These are phyloP conservation scores for Amphiprion clarkii DNA, from an alignment of 2,797 vertebrate species.

Conservation along the genomic window DNA sequence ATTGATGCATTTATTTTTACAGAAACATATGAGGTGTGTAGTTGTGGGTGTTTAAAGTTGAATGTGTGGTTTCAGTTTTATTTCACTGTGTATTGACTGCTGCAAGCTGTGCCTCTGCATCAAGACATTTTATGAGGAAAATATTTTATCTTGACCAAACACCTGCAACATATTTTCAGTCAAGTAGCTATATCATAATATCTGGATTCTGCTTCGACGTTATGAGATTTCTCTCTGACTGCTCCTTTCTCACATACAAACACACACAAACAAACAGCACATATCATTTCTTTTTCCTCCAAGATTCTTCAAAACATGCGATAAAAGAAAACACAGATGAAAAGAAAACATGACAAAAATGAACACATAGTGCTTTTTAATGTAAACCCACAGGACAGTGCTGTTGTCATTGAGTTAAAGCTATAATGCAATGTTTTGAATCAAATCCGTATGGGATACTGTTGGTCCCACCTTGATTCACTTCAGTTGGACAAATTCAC, in stretches of 20 bases:
- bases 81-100: no score
- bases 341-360: conserved; percentile 46
- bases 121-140: not conserved
- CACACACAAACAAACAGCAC: conserved; percentile 8
- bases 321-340: conserved; percentile 39
- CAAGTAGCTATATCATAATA: conserved; percentile 51
- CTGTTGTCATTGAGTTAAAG: conserved; percentile 14
- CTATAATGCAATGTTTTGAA: conserved; percentile 34
- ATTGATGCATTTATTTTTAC: no score
- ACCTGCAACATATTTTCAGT: conserved; percentile 42
- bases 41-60: no score
- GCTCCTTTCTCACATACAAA: not conserved
- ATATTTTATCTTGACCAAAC: conserved; percentile 43
- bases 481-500: conserved; percentile 32
- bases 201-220: conserved; percentile 41
- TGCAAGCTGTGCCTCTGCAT: no score
- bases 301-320: conserved; percentile 36
- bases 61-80: no score
- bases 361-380: conserved; percentile 32
- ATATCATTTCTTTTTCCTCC: conserved; percentile 22
- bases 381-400: conserved; percentile 23
- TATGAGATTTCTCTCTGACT: conserved; percentile 41
- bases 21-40: no score
- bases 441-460: conserved; percentile 31
- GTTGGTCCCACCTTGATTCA: conserved; percentile 9